Percentiles rank a stretch among this genome's conserved stretches.
These are phyloP conservation scores for Apogon talboti DNA, from an alignment of 2,797 vertebrate genomes.

Conservation along the genomic window DNA sequence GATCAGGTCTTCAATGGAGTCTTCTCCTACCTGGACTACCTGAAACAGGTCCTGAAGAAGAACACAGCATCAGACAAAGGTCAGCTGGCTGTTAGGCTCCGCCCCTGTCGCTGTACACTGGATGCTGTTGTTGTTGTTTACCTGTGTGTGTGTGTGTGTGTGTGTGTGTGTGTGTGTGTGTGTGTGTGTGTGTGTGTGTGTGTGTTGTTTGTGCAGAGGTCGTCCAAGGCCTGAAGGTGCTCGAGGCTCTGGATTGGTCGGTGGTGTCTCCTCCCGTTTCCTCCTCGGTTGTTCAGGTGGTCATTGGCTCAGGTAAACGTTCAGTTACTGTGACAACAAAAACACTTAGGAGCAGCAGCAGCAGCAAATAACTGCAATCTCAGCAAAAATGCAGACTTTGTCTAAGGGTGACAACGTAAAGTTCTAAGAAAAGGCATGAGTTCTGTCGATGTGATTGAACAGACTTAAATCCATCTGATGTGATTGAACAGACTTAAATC, in stretches of 20 bases:
- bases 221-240: conserved; percentile 71
- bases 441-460: too few species aligned
- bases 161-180: too few species aligned
- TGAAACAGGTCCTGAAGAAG: conserved; percentile 86
- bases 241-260: conserved; percentile 48
- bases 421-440: too few species aligned
- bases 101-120: too few species aligned
- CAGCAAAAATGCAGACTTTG: too few species aligned
- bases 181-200: too few species aligned
- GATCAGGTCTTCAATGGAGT: conserved; percentile 85
- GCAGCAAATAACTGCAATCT: too few species aligned
- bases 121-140: conserved; percentile 1
- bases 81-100: conserved; percentile 48
- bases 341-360: too few species aligned
- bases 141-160: conserved; percentile 12
- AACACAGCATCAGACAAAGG: conserved; percentile 89
- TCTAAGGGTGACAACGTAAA: too few species aligned
- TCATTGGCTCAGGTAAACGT: conserved; percentile 73
- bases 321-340: too few species aligned
- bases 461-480: too few species aligned
- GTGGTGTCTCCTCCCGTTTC: background rate
- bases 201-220: conserved; percentile 74
- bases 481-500: too few species aligned
- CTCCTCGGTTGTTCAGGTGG: conserved; percentile 67
- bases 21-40: conserved; percentile 75